These are phyloP conservation scores for Muscidifurax raptorellus DNA, from an alignment of 1,140 invertebrate species.

Conservation along the genomic window DNA sequence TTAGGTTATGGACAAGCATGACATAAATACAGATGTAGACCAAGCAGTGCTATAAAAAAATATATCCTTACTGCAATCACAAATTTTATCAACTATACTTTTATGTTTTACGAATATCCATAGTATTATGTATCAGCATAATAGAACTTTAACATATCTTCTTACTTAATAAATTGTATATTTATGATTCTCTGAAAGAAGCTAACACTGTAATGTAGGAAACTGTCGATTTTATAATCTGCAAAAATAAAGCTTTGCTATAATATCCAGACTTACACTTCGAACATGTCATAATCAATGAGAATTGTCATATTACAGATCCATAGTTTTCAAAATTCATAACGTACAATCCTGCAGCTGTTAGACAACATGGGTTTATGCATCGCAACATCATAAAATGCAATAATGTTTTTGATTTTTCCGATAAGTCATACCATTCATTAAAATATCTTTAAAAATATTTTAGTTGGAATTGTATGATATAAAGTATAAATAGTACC, in stretches of 20 bases:
- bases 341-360: conserved; percentile 5
- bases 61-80: no score
- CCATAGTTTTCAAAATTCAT: conserved; percentile 26
- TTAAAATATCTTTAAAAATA: background rate
- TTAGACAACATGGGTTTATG: background rate
- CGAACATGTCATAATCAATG: background rate
- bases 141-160: no score
- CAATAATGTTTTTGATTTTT: background rate
- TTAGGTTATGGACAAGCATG: no score
- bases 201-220: background rate
- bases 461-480: no score
- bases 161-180: no score
- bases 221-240: background rate
- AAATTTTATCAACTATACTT: no score
- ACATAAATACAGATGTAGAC: no score
- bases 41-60: no score
- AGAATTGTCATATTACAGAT: background rate
- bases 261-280: background rate
- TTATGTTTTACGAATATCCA: no score
- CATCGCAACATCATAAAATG: conserved; percentile 19
- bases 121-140: no score
- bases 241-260: background rate
- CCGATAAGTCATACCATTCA: background rate
- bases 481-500: no score
- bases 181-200: background rate